Base-by-base conservation (phyloP, 2,888 invertebrate genomes). In the Taenaris catops region DNA sequence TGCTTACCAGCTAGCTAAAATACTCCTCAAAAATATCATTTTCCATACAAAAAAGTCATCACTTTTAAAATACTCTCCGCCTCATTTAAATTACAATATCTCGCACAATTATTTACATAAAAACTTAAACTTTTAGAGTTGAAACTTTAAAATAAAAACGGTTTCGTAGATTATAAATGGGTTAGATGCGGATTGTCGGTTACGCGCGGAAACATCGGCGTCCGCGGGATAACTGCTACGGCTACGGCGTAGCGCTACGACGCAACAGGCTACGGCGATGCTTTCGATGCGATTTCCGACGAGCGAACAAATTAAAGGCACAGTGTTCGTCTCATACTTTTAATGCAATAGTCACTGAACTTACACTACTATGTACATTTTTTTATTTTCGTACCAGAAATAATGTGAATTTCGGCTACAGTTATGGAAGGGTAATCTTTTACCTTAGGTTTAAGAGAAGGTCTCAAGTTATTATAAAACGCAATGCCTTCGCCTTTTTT, bases 181-280 rank as follows among this genome's bases (percentile, higher is more conserved):
- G 37, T 38, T 44, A 17, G 29, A 36, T 12, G 23, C 21, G 29
- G 14, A 9, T 5, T 57, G 57, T 44, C 58, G 59, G 62, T 40
- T 62, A 69, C 81, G 80, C 58, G 75, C 68, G 76, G 65, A 60
- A 71, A 64, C 74, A 51, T 51, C 67, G 76, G 60, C 60, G 54
- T 64, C 58, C 70, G 65, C 59, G 61, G 63, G 65, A 67, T 65
- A 63, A 83, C 83, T 83, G 80, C 81, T 74, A 73, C 63, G 58
- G 80, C 81, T 74, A 73, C 63, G 58, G 38, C 44, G 55, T 54
- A 51, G 51, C 39, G 52, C 65, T 64, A 58, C 68, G 64, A 57
- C 71, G 76, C 78, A 78, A 78, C 78, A 78, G 79, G 78, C 78
- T 59, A 57, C 51, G 49, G 17, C 25, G 24, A 21, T 10, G 16